These are phyloP conservation scores for Daphoenositta chrysoptera DNA, from an alignment of 2,113 vertebrate species.

Conservation along the genomic window DNA sequence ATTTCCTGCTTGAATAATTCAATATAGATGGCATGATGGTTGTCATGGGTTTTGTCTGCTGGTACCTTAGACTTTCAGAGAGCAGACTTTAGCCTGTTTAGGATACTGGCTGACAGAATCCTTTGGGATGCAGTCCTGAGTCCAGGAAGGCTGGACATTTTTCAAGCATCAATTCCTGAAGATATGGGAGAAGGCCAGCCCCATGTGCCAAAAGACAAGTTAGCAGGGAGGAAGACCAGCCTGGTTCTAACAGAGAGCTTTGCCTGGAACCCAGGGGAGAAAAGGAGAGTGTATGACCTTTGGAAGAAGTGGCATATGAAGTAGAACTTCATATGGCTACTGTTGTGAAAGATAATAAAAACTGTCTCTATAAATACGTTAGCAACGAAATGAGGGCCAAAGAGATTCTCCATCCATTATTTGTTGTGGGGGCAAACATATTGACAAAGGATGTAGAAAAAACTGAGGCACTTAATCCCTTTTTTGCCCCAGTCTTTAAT, in stretches of 20 bases:
- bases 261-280: not conserved
- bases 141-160: not conserved
- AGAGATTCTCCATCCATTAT: not conserved
- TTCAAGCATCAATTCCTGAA: not conserved
- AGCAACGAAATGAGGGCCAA: not conserved
- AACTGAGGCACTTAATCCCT: not conserved
- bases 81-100: not conserved
- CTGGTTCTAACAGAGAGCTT: not conserved
- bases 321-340: not conserved
- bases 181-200: accelerated
- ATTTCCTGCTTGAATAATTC: not conserved
- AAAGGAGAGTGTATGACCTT: not conserved
- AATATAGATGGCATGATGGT: not conserved
- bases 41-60: not conserved
- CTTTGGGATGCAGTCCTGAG: not conserved
- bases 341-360: not conserved
- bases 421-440: accelerated
- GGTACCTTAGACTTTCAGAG: not conserved
- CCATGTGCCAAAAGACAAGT: accelerated
- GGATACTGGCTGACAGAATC: not conserved
- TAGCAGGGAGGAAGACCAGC: accelerated
- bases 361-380: not conserved
- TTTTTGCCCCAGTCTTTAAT: not conserved
- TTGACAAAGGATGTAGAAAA: not conserved
- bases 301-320: not conserved